A percentile compares a stretch with the other conserved stretches of the same genome.
These are phyloP conservation scores for Hipparchia semele DNA, from an alignment of 2,888 invertebrate species.

Conservation along the genomic window DNA sequence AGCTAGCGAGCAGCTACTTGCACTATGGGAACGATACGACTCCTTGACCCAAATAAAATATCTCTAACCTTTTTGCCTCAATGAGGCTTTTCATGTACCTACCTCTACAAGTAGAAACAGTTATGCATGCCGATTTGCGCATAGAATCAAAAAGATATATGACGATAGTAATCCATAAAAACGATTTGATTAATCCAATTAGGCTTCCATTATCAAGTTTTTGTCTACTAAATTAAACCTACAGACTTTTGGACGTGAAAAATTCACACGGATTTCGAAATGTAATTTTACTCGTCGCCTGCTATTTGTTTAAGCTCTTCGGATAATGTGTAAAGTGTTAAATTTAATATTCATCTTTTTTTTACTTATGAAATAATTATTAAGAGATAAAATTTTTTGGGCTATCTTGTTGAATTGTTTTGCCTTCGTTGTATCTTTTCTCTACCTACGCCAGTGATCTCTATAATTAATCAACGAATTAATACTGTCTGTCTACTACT, in stretches of 20 bases:
- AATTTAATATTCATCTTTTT: background rate
- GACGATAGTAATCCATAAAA: no score
- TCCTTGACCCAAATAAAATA: no score
- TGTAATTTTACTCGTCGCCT: background rate
- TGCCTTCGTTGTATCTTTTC: no score
- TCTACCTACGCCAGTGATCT: no score
- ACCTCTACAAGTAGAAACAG: background rate
- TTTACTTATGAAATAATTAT: background rate
- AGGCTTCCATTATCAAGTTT: background rate
- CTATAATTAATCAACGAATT: no score
- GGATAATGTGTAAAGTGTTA: background rate
- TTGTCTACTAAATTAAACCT: background rate
- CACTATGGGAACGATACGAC: no score
- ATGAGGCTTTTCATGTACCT: no score
- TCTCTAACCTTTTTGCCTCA: no score
- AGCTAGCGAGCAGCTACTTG: no score
- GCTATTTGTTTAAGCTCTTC: slow-evolving; percentile 1
- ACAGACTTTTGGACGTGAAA: background rate
- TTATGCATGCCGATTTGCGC: background rate
- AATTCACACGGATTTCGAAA: background rate
- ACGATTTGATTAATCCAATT: background rate
- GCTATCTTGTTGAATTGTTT: background rate
- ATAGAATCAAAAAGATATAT: background rate
- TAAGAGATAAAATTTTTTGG: background rate
- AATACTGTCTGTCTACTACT: no score